Evolutionary conservation across 1,140 invertebrate genomes (phyloP), one percentile per base, ranked within the genome.

Genomic region (Cecropterus lyciades): DNA sequence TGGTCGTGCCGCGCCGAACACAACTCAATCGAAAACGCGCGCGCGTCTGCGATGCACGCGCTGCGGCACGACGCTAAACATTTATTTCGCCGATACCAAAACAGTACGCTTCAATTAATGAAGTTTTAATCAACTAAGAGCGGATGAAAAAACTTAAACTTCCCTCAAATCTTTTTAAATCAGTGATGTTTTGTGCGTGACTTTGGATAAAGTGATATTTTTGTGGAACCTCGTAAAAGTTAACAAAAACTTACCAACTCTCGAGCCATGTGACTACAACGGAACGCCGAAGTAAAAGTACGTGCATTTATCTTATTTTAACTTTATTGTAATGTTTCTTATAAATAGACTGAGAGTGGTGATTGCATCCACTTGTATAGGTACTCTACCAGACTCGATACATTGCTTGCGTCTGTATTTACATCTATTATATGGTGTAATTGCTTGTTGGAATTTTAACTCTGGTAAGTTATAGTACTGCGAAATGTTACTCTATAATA

Each of bases 241-340:
- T 73, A 80, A 77, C 70, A 84, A 78, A 85, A 79, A 86, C 77
- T 84, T 81, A 84, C 83, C 80, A 63, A 63, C 60, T 52, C 48
- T 17, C 37, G 66, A 86, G 84, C 86, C 87, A 91, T 91, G 89
- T 91, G 89, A 91, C 82, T 84, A 73, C 72, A 62, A 69, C 67
- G 75, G 75, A 85, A 74, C 77, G 73, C 68, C 68, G 75, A 80
- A 84, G 70, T 83, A 86, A 84, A 83, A 91, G 88, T 91, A 89
- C 69, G 87, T 86, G 65, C 68, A 56, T 82, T 79, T 80, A 73
- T 80, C 75, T 87, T 80, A 81, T 79, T 86, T 82, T 79, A 72
- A 82, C 68, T 82, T 78, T 82, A 78, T 77, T 84, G 57, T 82
- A 73, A 52, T 52, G 60, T 63, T 63, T 63, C 20, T 42, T 62